phyloP scores from a whole-genome alignment of 2,888 invertebrate species.

The Cyaniris semiargus region DNA sequence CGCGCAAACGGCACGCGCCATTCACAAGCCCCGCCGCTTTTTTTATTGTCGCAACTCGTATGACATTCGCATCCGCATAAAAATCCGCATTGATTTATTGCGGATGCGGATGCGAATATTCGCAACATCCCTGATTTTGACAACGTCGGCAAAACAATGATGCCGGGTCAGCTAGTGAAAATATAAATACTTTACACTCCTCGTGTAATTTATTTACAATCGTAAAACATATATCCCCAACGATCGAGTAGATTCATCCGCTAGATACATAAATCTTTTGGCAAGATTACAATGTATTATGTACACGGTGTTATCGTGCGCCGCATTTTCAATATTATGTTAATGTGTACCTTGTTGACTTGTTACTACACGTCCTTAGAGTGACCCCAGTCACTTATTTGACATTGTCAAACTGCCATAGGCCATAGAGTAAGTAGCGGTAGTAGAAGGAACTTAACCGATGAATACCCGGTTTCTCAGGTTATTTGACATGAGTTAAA shows the following conservation, averaged over 20 bases:
- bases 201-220: background rate
- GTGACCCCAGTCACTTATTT: conserved; percentile 61
- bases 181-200: background rate
- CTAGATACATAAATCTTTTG: conserved; percentile 12
- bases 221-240: background rate
- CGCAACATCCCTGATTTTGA: no score
- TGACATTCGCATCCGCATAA: no score
- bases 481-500: no score
- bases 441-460: background rate
- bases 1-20: no score
- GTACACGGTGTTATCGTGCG: background rate
- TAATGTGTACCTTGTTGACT: conserved; percentile 46
- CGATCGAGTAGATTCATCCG: background rate
- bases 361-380: conserved; percentile 53
- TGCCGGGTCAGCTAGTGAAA: background rate
- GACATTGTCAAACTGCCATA: conserved; percentile 55
- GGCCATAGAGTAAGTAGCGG: conserved; percentile 34
- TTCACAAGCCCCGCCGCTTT: no score
- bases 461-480: no score
- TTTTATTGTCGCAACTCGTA: no score
- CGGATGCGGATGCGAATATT: no score
- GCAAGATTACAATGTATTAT: conserved; percentile 26
- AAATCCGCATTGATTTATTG: no score
- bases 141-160: background rate
- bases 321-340: conserved; percentile 41